Evolutionary conservation across 2,113 vertebrate genomes (phyloP).

Genomic region (Dissostichus mawsoni): DNA sequence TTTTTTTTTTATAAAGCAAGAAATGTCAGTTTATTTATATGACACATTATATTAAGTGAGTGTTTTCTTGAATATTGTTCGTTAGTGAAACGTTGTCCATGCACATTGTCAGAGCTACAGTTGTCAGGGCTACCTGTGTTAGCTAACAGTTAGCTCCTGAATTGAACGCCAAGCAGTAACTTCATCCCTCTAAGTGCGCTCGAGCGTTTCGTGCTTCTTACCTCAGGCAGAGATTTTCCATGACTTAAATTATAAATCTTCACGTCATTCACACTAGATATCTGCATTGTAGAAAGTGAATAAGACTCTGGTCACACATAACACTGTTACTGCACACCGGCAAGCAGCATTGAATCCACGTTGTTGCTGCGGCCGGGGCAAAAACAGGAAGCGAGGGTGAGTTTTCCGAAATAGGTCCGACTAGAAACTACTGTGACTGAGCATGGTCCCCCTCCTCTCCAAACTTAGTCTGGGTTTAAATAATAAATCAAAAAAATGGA

Average conservation of each 20-base stretch:
- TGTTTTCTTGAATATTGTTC: neutral
- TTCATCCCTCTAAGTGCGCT: too few species aligned
- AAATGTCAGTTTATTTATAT: neutral
- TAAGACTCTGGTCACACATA: conserved; percentile 41
- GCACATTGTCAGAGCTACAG: neutral
- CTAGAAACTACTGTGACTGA: conserved; percentile 17
- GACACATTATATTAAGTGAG: neutral
- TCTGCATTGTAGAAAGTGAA: conserved; percentile 86
- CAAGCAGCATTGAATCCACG: conserved; percentile 55
- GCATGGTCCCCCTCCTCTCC: neutral
- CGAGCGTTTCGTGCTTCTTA: conserved; percentile 68
- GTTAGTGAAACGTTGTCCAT: neutral
- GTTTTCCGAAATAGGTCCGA: conserved; percentile 40
- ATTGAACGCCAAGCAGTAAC: neutral
- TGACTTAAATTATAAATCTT: conserved; percentile 98
- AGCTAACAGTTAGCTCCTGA: conserved; percentile 11
- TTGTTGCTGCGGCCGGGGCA: conserved; percentile 31
- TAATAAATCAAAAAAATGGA: too few species aligned
- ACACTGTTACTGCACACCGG: conserved; percentile 36
- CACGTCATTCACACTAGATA: conserved; percentile 95
- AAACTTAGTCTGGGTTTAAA: neutral
- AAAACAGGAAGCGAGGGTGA: conserved; percentile 69
- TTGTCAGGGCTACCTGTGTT: conserved; percentile 6
- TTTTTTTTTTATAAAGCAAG: neutral
- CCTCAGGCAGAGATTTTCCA: conserved; percentile 96